Conservation (phyloP, 1,140 invertebrate genomes). For the Drosophila bocki region DNA sequence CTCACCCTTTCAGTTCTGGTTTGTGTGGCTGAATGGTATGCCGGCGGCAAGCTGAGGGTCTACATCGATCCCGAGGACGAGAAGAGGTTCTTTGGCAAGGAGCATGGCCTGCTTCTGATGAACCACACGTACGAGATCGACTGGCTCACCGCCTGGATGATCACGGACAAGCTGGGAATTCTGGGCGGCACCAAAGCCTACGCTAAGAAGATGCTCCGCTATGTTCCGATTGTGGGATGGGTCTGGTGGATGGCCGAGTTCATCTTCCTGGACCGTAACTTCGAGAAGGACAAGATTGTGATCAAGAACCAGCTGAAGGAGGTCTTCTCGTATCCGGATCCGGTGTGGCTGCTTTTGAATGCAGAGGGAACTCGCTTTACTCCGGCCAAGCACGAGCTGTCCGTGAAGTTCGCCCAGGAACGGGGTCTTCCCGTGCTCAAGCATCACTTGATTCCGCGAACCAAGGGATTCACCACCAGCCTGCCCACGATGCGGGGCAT, state of each 20-base stretch:
- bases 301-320: slow-evolving; percentile 92
- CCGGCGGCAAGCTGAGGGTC: slow-evolving; percentile 89
- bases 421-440: slow-evolving; percentile 94
- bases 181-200: slow-evolving; percentile 97
- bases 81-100: slow-evolving; percentile 92
- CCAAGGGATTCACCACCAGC: slow-evolving; percentile 94
- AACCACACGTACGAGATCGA: slow-evolving; percentile 98
- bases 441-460: slow-evolving; percentile 96
- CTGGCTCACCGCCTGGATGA: slow-evolving; percentile 95
- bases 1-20: slow-evolving; percentile 90
- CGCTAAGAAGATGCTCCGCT: slow-evolving; percentile 96
- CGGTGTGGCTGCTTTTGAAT: slow-evolving; percentile 94
- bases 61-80: slow-evolving; percentile 92
- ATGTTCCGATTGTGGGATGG: slow-evolving; percentile 96
- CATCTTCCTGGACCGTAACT: slow-evolving; percentile 96
- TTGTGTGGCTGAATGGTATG: slow-evolving; percentile 97
- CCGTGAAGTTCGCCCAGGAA: slow-evolving; percentile 94
- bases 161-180: slow-evolving; percentile 90
- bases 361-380: slow-evolving; percentile 98
- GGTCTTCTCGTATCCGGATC: slow-evolving; percentile 93
- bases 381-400: slow-evolving; percentile 93
- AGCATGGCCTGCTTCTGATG: slow-evolving; percentile 96
- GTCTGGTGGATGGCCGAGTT: slow-evolving; percentile 97
- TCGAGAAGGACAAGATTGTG: slow-evolving; percentile 94
- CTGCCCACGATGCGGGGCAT: slow-evolving; percentile 90